A percentile compares a stretch with the other conserved stretches of the same genome.
Conservation (phyloP, 1,140 invertebrate species). For the Drosophila triauraria region DNA sequence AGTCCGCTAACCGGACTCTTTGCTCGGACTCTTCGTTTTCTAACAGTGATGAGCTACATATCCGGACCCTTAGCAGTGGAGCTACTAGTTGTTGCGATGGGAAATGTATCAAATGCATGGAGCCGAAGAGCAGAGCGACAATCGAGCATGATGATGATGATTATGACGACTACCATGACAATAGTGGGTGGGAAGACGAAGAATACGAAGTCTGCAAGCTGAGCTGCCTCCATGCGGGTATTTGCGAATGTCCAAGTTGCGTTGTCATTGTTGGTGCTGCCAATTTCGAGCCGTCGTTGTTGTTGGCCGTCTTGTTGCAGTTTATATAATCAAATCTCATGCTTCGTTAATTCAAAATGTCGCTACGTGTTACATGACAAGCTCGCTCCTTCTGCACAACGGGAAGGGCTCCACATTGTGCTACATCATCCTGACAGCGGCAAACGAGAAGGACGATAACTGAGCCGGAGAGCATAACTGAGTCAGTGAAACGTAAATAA, state of each 20-base stretch:
- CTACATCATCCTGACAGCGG: slow-evolving; percentile 44
- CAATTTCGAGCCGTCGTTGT: slow-evolving; percentile 19
- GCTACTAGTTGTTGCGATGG: slow-evolving; percentile 11
- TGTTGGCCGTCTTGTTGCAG: slow-evolving; percentile 73
- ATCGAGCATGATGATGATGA: slow-evolving; percentile 39
- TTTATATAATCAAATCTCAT: slow-evolving; percentile 85
- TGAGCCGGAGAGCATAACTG: slow-evolving; percentile 59
- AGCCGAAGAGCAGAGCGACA: slow-evolving; percentile 50
- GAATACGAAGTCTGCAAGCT: slow-evolving; percentile 10
- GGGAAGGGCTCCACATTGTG: slow-evolving; percentile 39
- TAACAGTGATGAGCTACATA: slow-evolving; percentile 51
- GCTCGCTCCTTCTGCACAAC: slow-evolving; percentile 33
- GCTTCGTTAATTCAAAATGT: slow-evolving; percentile 85
- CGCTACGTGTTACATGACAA: slow-evolving; percentile 81
- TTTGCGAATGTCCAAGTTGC: slow-evolving; percentile 52
- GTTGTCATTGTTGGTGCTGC: slow-evolving; percentile 45
- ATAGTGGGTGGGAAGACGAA: neutral
- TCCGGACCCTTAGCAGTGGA: slow-evolving; percentile 43
- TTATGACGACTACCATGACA: slow-evolving; percentile 19
- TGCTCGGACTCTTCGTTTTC: too few species aligned
- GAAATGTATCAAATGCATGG: slow-evolving; percentile 34
- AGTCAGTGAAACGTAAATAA: slow-evolving; percentile 79
- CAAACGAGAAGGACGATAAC: slow-evolving; percentile 40
- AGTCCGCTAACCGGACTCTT: too few species aligned
- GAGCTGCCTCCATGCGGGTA: slow-evolving; percentile 34